Percentiles rank a stretch among this genome's conserved stretches.
These are phyloP conservation scores for Probosciger aterrimus DNA, from an alignment of 2,113 vertebrate genomes.

Conservation along the genomic window DNA sequence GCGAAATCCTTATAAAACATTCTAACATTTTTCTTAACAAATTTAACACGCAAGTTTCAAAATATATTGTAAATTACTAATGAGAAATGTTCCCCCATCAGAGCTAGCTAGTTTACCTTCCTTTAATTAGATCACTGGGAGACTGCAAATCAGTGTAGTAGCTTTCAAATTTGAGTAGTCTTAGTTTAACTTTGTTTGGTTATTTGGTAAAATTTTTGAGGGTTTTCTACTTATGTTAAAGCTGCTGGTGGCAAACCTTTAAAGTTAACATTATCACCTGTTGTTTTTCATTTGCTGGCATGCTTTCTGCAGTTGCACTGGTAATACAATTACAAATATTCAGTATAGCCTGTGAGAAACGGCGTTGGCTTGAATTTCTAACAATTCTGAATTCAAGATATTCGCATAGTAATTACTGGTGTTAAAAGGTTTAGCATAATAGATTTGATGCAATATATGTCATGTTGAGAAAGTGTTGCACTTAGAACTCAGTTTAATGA, in stretches of 20 bases:
- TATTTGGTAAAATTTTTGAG: not conserved
- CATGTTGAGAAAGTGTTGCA: not conserved
- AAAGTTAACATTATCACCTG: accelerated
- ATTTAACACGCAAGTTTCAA: not conserved
- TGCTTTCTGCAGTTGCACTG: not conserved
- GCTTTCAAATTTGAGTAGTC: not conserved
- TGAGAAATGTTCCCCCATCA: not conserved
- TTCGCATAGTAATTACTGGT: not conserved
- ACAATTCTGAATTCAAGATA: not conserved
- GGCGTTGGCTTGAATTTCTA: not conserved
- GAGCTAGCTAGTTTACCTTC: not conserved
- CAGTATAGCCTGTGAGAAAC: not conserved
- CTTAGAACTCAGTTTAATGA: not conserved
- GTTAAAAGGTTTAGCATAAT: not conserved
- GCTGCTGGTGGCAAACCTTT: not conserved
- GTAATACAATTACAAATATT: not conserved
- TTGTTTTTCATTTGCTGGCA: not conserved
- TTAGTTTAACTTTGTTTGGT: not conserved
- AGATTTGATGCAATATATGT: not conserved
- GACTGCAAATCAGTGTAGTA: not conserved
- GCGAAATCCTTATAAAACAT: not conserved
- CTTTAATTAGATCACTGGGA: not conserved
- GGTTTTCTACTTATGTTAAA: not conserved
- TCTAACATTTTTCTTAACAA: not conserved
- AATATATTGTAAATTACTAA: not conserved